Conservation (phyloP, 2,113 vertebrate genomes). For the Oreochromis tanganicae region DNA sequence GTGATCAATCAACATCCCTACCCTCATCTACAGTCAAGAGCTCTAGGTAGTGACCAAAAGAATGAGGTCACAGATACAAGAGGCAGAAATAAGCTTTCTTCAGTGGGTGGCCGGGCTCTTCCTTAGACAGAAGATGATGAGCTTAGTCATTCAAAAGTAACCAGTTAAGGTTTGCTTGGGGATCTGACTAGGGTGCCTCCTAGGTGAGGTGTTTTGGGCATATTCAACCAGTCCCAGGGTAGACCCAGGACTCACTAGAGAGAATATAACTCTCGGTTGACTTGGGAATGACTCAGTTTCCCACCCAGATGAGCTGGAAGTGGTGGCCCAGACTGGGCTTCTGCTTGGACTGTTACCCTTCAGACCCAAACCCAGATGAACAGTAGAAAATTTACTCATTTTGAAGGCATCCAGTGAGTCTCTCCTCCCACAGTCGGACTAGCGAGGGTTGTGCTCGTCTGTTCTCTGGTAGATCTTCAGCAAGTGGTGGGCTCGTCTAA, state of each 20-base stretch:
- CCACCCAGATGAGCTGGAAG: not conserved
- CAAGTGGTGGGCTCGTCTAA: not conserved
- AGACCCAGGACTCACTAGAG: not conserved
- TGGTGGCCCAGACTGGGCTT: not conserved
- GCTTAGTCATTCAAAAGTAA: not conserved
- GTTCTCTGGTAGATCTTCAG: not conserved
- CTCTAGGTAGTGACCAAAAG: not conserved
- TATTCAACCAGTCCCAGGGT: not conserved
- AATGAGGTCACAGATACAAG: not conserved
- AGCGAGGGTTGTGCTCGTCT: not conserved
- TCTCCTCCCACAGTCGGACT: not conserved
- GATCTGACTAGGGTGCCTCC: not conserved
- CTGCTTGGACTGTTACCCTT: not conserved
- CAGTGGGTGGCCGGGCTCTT: not conserved
- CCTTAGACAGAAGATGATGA: not conserved
- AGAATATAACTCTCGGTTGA: not conserved
- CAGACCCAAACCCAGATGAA: not conserved
- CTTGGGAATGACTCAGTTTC: not conserved
- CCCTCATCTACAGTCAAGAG: not conserved
- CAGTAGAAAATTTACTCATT: not conserved
- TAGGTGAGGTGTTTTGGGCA: not conserved
- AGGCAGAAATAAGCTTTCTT: not conserved
- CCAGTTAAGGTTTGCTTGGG: not conserved
- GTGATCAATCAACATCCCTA: not conserved
- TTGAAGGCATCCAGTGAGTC: not conserved